These are phyloP conservation scores for Himalopsyche japonica DNA, from an alignment of 2,888 invertebrate genomes.

Conservation along the genomic window DNA sequence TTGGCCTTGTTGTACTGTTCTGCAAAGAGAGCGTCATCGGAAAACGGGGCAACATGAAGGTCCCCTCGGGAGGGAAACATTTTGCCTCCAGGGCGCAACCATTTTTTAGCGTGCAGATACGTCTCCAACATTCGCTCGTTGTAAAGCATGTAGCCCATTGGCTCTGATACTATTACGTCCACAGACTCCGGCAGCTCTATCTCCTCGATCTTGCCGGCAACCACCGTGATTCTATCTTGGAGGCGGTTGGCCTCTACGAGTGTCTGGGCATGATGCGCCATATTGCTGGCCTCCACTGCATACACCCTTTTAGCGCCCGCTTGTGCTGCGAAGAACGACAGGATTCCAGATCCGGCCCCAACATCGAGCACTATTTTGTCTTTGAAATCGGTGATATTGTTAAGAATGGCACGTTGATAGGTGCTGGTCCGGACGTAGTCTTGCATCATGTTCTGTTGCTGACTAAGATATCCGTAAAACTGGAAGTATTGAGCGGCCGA, in stretches of 20 bases:
- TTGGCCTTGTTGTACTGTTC: constrained; percentile 98
- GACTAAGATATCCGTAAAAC: constrained; percentile 98
- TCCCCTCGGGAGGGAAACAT: constrained; percentile 98
- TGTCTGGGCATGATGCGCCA: constrained; percentile 94
- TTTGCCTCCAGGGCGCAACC: constrained; percentile 89
- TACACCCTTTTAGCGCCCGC: constrained; percentile 96
- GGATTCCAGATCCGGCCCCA: constrained; percentile 97
- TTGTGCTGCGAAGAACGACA: constrained; percentile 98
- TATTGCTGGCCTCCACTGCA: constrained; percentile 98
- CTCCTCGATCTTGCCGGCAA: constrained; percentile 98
- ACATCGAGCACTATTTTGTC: constrained; percentile 95
- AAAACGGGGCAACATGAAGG: constrained; percentile 96
- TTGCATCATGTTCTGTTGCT: constrained; percentile 99
- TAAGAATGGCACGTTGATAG: constrained; percentile 94
- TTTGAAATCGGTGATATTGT: constrained; percentile 88
- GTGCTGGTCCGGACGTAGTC: constrained; percentile 98
- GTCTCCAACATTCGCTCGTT: constrained; percentile 99
- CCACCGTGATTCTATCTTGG: constrained; percentile 84
- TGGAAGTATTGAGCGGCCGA: constrained; percentile 99
- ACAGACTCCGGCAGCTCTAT: constrained; percentile 93
- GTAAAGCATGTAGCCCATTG: constrained; percentile 99
- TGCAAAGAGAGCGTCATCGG: constrained; percentile 95
- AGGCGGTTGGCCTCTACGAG: constrained; percentile 89
- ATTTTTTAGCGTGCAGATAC: constrained; percentile 97
- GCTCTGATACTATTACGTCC: constrained; percentile 97